These are phyloP conservation scores for Eristalis intricaria DNA, from an alignment of 2,888 invertebrate genomes.

Conservation along the genomic window DNA sequence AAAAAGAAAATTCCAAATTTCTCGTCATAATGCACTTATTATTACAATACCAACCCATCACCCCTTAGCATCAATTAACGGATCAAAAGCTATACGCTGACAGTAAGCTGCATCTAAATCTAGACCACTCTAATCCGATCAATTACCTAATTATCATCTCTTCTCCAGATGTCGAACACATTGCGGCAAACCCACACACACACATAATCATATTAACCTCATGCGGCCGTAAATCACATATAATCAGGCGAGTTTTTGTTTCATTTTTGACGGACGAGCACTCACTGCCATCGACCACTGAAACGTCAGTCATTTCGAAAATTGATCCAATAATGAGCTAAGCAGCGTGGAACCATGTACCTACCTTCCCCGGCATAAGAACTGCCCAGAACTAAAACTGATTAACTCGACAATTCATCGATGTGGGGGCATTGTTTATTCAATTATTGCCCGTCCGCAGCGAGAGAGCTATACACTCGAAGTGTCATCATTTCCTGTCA, in stretches of 20 bases:
- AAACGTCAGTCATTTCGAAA: background rate
- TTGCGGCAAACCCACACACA: background rate
- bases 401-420: background rate
- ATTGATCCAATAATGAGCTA: background rate
- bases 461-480: background rate
- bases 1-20: background rate
- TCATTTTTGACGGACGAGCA: background rate
- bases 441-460: background rate
- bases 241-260: background rate
- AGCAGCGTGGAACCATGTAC: background rate
- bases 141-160: constrained; percentile 33
- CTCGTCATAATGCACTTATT: background rate
- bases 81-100: background rate
- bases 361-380: background rate
- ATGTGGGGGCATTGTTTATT: background rate
- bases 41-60: background rate
- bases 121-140: constrained; percentile 19
- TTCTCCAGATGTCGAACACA: constrained; percentile 29
- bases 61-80: background rate
- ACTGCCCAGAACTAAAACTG: background rate
- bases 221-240: background rate
- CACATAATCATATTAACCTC: background rate
- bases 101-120: constrained; percentile 4
- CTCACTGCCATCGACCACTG: background rate
- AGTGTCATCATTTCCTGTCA: constrained; percentile 48